Evolutionary conservation across 1,140 invertebrate species (phyloP).

Genomic region (Neelides sp.): DNA sequence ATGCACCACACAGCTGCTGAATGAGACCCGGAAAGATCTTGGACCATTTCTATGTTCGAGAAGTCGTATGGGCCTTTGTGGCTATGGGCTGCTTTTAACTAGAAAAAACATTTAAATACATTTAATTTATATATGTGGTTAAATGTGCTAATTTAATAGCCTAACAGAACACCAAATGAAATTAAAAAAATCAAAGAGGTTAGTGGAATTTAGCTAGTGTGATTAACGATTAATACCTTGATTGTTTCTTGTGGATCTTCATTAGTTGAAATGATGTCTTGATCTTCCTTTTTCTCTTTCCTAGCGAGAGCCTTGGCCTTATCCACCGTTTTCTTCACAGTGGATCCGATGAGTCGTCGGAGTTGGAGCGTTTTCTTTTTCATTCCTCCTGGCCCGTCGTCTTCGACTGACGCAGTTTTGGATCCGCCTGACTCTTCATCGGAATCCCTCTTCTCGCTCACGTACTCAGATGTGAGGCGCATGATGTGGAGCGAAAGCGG

Average conservation of each 20-base stretch:
- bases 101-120: no score
- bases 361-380: conserved; percentile 51
- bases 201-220: no score
- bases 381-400: conserved; percentile 34
- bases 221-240: neutral
- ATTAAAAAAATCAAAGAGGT: no score
- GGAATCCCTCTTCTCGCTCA: conserved; percentile 60
- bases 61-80: conserved; percentile 95
- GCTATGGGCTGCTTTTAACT: conserved; percentile 78
- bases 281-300: conserved; percentile 60
- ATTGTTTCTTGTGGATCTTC: conserved; percentile 31
- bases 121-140: no score
- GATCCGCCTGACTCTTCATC: conserved; percentile 73
- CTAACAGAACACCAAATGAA: no score
- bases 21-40: conserved; percentile 72
- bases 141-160: no score
- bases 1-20: conserved; percentile 93
- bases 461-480: conserved; percentile 77
- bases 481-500: conserved; percentile 90
- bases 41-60: conserved; percentile 58
- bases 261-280: conserved; percentile 55
- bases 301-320: conserved; percentile 81
- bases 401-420: conserved; percentile 39
- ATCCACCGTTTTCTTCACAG: conserved; percentile 74
- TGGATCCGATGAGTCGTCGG: conserved; percentile 71